Evolutionary conservation across 2,797 vertebrate genomes (phyloP).

Genomic region (Sebastes dallii): DNA sequence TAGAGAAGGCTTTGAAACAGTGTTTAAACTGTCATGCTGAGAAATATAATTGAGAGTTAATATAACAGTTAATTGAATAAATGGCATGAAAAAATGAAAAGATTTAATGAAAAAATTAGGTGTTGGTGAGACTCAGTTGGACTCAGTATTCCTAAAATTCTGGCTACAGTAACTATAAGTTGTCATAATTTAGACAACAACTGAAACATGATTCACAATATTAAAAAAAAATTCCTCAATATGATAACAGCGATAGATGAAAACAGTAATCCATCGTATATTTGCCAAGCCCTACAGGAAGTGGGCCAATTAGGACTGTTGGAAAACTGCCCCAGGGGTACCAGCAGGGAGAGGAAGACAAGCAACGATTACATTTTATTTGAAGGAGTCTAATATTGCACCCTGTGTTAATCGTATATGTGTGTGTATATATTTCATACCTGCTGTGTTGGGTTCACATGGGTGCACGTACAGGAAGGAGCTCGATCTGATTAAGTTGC

Average conservation of each 20-base stretch:
- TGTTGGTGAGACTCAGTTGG: not conserved
- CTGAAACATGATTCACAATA: not conserved
- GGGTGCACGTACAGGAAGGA: conserved; percentile 30
- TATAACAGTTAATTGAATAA: not conserved
- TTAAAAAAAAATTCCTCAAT: not conserved
- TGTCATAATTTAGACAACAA: not conserved
- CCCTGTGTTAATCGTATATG: not conserved
- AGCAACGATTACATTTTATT: not conserved
- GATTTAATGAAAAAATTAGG: not conserved
- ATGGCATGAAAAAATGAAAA: not conserved
- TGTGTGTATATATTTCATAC: conserved; percentile 22
- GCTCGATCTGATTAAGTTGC: conserved; percentile 64
- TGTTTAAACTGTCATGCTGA: not conserved
- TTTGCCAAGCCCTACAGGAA: not conserved
- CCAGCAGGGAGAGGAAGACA: conserved; percentile 6
- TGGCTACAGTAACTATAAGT: not conserved
- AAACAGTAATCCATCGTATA: not conserved
- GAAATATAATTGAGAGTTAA: not conserved
- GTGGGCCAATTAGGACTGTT: not conserved
- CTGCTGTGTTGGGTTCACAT: conserved; percentile 27
- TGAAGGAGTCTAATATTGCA: not conserved
- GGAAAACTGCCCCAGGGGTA: not conserved
- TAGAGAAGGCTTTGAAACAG: not conserved
- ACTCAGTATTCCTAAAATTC: not conserved
- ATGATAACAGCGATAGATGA: not conserved